These are phyloP conservation scores for Gymnocheta viridis DNA, from an alignment of 2,888 invertebrate species.

Conservation along the genomic window DNA sequence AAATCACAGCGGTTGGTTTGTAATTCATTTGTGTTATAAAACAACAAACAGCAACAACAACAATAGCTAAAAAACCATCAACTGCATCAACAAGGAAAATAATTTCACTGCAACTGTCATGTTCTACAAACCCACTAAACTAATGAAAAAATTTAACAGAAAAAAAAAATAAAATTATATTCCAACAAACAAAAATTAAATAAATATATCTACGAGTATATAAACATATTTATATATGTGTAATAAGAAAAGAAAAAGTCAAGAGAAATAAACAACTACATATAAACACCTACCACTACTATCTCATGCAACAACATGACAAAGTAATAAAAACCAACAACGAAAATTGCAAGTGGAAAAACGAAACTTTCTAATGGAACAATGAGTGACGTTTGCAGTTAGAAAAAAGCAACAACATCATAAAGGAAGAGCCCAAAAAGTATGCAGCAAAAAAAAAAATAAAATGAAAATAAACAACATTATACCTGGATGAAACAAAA, in stretches of 20 bases:
- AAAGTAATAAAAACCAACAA: conserved; percentile 60
- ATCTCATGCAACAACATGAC: conserved; percentile 56
- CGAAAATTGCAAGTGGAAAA: conserved; percentile 58
- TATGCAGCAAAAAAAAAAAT: conserved; percentile 33
- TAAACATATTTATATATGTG: not conserved
- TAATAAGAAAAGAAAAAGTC: conserved; percentile 17
- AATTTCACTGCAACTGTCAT: conserved; percentile 80
- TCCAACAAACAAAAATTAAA: conserved; percentile 71
- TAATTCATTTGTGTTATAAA: conserved; percentile 67
- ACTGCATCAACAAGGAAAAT: conserved; percentile 57
- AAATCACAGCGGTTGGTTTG: conserved; percentile 69
- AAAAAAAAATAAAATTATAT: conserved; percentile 74
- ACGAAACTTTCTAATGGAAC: conserved; percentile 77
- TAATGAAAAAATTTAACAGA: conserved; percentile 76
- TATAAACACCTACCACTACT: conserved; percentile 7
- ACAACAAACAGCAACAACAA: conserved; percentile 36
- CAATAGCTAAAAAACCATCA: conserved; percentile 31
- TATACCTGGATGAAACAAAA: conserved; percentile 48
- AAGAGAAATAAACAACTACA: not conserved
- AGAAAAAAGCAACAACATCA: conserved; percentile 51
- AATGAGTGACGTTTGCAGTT: conserved; percentile 79
- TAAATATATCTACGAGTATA: not conserved
- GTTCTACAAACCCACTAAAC: conserved; percentile 81
- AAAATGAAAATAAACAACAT: not conserved
- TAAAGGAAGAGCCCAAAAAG: conserved; percentile 67